phyloP scores from a whole-genome alignment of 2,797 vertebrate species.

The Arctocebus calabarensis region DNA sequence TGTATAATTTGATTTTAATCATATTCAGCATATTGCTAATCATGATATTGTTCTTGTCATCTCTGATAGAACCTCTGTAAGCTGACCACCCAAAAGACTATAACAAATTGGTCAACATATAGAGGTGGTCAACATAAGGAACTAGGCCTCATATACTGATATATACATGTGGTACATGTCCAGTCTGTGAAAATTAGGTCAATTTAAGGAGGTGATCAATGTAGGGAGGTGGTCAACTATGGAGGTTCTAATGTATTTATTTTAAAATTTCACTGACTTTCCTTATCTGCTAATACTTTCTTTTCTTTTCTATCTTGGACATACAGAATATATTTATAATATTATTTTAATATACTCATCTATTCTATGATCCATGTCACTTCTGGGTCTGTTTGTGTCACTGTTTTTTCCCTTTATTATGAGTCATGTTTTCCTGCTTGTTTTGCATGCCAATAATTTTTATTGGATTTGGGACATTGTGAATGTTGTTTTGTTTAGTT shows the following conservation, averaged over 20 bases:
- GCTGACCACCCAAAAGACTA: too few species aligned
- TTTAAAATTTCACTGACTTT: background rate
- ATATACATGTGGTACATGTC: too few species aligned
- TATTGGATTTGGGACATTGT: background rate
- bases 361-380: background rate
- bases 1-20: background rate
- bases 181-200: too few species aligned
- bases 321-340: background rate
- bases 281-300: background rate
- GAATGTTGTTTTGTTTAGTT: background rate
- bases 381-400: constrained; percentile 2
- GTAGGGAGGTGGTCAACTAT: too few species aligned
- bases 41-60: background rate
- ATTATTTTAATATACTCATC: background rate
- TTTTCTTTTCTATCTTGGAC: background rate
- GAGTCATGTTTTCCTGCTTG: background rate
- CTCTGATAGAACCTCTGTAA: background rate
- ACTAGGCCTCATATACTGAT: too few species aligned
- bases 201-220: too few species aligned
- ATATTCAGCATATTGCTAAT: background rate
- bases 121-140: too few species aligned
- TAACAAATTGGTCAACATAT: too few species aligned
- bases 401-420: background rate
- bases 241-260: background rate
- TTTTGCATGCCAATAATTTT: background rate